These are phyloP conservation scores for Loris lydekkerianus DNA, from an alignment of 2,797 vertebrate species.

Conservation along the genomic window DNA sequence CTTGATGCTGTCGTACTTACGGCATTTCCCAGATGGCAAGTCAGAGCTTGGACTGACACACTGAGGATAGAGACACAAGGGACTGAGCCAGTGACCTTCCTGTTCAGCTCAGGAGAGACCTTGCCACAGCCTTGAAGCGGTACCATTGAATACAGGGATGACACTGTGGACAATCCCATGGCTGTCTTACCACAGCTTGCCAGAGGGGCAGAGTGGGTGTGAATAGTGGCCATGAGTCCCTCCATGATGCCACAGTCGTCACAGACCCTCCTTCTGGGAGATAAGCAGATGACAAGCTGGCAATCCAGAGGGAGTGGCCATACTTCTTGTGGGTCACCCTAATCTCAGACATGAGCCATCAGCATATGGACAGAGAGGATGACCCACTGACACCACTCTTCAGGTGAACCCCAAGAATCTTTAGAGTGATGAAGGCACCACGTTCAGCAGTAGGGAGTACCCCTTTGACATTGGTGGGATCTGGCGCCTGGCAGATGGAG, in stretches of 20 bases:
- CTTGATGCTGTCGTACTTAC: constrained; percentile 92
- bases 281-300: constrained; percentile 96
- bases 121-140: constrained; percentile 83
- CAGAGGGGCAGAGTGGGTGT: constrained; percentile 87
- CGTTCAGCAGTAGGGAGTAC: constrained; percentile 91
- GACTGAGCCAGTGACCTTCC: constrained; percentile 94
- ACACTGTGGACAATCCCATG: constrained; percentile 94
- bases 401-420: constrained; percentile 94
- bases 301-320: constrained; percentile 91
- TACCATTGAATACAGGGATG: constrained; percentile 93
- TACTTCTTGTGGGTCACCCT: constrained; percentile 94
- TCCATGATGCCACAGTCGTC: constrained; percentile 94
- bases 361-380: constrained; percentile 95
- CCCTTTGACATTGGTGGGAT: constrained; percentile 93
- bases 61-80: constrained; percentile 94
- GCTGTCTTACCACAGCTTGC: constrained; percentile 93
- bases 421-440: constrained; percentile 93
- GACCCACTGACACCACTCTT: constrained; percentile 92
- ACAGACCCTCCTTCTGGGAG: constrained; percentile 91
- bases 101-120: constrained; percentile 93
- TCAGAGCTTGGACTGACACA: constrained; percentile 94
- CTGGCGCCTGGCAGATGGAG: constrained; percentile 93
- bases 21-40: constrained; percentile 93
- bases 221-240: constrained; percentile 75
- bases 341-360: constrained; percentile 95